Base-by-base conservation (phyloP, 2,797 vertebrate genomes). In the Notolepis coatsorum region DNA sequence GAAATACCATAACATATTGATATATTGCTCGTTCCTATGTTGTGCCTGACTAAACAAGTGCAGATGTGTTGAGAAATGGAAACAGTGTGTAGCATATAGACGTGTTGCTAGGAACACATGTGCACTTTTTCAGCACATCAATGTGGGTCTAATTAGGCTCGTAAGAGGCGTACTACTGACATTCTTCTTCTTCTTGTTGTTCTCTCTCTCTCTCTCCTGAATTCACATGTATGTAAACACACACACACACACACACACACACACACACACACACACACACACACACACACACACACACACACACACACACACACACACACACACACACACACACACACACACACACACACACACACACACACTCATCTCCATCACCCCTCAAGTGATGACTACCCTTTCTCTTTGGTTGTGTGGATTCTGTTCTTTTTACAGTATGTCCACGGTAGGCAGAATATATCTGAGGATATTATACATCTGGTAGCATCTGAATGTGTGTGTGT, bases 21-120 rank as follows among this genome's bases (percentile, higher is more conserved):
- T n/a, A n/a, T n/a, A n/a, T n/a, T n/a, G n/a, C n/a, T n/a, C n/a
- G n/a, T n/a, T n/a, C n/a, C n/a, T n/a, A n/a, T n/a, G n/a, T n/a
- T n/a, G n/a, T n/a, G n/a, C n/a, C n/a, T n/a, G n/a, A n/a, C 10
- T 12, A 35, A 45, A 27, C 24, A 53, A 68, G 33, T 50, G 28
- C 23, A 30, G 69, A 65, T 61, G 71, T 35, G 42, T 25, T 53
- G 59, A 52, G 87, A 81, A 81, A 88, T 84, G 68, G 79, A 12
- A 64, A 58, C 31, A 71, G 61, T 77, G 68, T 79, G 74, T 70
- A 68, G 75, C 74, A 79, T 61, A 53, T n/a, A n/a, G n/a, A n/a
- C n/a, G n/a, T 50, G 68, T 43, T 59, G 41, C 20, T 39, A 52
- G 46, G n/a, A n/a, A n/a, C n/a, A n/a, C n/a, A n/a, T n/a, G n/a